Evolutionary conservation across 1,140 invertebrate species (phyloP).

Genomic region (Campoletis sonorensis): DNA sequence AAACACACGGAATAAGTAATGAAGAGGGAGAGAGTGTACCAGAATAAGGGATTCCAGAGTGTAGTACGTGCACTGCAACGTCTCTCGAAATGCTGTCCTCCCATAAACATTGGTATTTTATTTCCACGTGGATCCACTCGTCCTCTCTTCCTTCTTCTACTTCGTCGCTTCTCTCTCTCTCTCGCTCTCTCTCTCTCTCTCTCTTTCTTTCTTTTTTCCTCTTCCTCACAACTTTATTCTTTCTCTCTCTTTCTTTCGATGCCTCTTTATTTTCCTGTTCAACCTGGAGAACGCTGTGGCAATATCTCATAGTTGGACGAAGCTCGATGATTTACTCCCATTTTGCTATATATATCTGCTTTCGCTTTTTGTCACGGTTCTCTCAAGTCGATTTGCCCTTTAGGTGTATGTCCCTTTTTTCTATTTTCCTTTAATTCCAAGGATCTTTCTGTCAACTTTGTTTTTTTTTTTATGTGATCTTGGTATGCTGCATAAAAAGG

Average conservation of each 20-base stretch:
- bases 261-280: neutral
- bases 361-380: constrained; percentile 6
- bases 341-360: constrained; percentile 19
- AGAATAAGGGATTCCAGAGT: constrained; percentile 46
- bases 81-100: constrained; percentile 52
- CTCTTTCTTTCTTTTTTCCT: neutral
- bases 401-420: neutral
- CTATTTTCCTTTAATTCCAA: neutral
- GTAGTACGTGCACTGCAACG: constrained; percentile 44
- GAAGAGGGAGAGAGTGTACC: constrained; percentile 43
- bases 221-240: neutral
- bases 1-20: constrained; percentile 48
- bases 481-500: neutral
- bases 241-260: neutral
- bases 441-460: neutral
- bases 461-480: neutral
- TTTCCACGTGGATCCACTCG: constrained; percentile 59
- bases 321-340: constrained; percentile 30
- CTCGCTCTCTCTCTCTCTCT: neutral
- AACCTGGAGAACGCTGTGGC: neutral
- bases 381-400: neutral
- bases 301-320: constrained; percentile 43
- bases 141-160: constrained; percentile 2
- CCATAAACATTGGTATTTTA: constrained; percentile 68
- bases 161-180: neutral